Base-by-base conservation (phyloP, 2,888 invertebrate genomes). In the Odontocolon sp. region DNA sequence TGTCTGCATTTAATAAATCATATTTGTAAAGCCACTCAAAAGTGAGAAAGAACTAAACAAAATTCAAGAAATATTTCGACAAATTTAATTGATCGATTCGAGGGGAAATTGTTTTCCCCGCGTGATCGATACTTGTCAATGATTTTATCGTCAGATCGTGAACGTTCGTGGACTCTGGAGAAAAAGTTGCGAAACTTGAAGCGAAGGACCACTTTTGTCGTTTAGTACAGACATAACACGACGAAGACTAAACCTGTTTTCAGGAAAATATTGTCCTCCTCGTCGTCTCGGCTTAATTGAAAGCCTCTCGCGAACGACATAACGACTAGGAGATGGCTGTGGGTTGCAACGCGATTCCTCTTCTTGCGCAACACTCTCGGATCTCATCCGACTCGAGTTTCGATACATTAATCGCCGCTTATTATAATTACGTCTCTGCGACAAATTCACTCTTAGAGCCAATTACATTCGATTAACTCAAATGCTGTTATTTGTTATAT, bases 211-310 rank as follows among this genome's bases (percentile, higher is more conserved):
- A 21, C 56, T 36, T n/a, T n/a, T 18, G 54, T 31, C 36, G 16
- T 36, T 36, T 16, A 2, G 0, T 11, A 28, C 16, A 9, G 31
- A 6, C 5, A 40, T 5, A 40, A 14, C 11, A n/a, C 52, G 14
- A 3, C 9, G n/a, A 16, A 6, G 59, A 69, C 33, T 33, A 36
- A 71, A 71, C 63, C 54, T 52, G 72, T 73, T 73, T 42, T 8
- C 8, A 52, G 59, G 38, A 11, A 67, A 66, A 73, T 33, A 59
- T 59, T 9, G 31, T 63, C 33, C n/a, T 18, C 45, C 18, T 50
- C 52, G 50, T 52, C 50, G 14, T 14, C 28, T 3, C 16, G 21
- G n/a, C 50, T 42, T 33, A 66, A 72, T 72, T 66, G 50, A 72
- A 26, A 59, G 42, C 16, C 23, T 68, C 47, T 28, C 18, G 18